Evolutionary conservation across 2,888 invertebrate species (phyloP), one percentile per base, ranked within the genome.

Genomic region (Cetonia aurata): DNA sequence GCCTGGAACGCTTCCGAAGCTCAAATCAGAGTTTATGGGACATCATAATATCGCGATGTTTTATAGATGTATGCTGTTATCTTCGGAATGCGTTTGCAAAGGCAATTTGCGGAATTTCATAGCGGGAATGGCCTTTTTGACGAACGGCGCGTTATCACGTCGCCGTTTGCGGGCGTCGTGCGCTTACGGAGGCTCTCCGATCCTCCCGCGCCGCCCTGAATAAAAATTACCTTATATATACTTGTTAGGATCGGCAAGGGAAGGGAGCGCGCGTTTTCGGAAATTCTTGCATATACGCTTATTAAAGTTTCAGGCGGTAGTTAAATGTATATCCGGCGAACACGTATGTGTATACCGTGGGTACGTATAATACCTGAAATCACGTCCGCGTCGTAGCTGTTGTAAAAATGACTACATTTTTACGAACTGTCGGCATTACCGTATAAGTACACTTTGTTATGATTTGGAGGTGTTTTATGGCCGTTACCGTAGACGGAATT

Each of bases 21-120:
- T 82, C 83, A 85, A 85, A 85, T 85, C 85, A 85, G 83, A 83
- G 84, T 84, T 85, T 85, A 85, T 84, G 84, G 83, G 83, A 83
- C 83, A 82, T 83, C 83, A 82, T 85, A 84, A 85, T 84, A 82
- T 84, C 80, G 79, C 79, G 77, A 83, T 84, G 84, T 84, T 84
- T 85, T 84, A 84, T 84, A 80, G 80, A 85, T 84, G 83, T 79
- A 80, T 79, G 79, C 82, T 78, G 83, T 83, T 83, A 83, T 82
- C 81, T 82, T 78, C 79, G 77, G 76, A 76, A 76, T 77, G 76
- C 72, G 77, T 74, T 76, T 75, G 76, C 77, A 72, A 70, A 80
- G 78, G 81, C 80, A 82, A 83, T 83, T 82, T 80, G 79, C 77
- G 75, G 77, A 79, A 82, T 81, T 80, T 80, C 79, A 79, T 79